Evolutionary conservation across 2,888 invertebrate species (phyloP), one percentile per base, ranked within the genome.

Genomic region (Agonopterix alstromeriana): DNA sequence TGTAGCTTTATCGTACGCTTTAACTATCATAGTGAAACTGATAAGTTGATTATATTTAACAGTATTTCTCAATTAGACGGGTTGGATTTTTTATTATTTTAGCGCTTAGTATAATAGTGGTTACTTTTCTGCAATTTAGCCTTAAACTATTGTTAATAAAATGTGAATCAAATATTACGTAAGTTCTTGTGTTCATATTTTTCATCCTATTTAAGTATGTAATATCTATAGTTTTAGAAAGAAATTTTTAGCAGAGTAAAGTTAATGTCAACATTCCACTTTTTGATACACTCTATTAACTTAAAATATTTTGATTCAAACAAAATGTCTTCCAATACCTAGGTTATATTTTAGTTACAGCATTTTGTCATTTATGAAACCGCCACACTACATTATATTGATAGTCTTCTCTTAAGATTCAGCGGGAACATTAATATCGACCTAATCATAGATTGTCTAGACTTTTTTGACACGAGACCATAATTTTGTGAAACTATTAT

Each of bases 1-100:
- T 83, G 76, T 88, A 87, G 88, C 86, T 86, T 84, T 83, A 86
- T 78, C 65, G 67, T 67, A 75, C 70, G 85, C 85, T 86, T 85
- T 80, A 80, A 83, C 63, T 77, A 73, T 70, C 57, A 52, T 74
- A 77, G 67, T 67, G 71, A 58, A 63, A 70, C 67, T 70, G 66
- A 71, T 71, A 68, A 60, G 73, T 73, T 78, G 66, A 73, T 60
- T 55, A 50, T 67, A 60, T 65, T 61, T 67, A 58, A 66, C 83
- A 80, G 77, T 81, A 83, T 82, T 82, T 73, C 63, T 69, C 66
- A 66, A 62, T 63, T 68, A 74, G 73, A 80, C 79, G 79, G 83
- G 81, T 82, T 74, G 62, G 68, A 73, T 68, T 74, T 67, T 74
- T 69, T 67, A 67, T 63, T 77, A 67, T 46, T 71, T 80, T 72